These are phyloP conservation scores for Plagodis dolabraria DNA, from an alignment of 2,888 invertebrate genomes.

Conservation along the genomic window DNA sequence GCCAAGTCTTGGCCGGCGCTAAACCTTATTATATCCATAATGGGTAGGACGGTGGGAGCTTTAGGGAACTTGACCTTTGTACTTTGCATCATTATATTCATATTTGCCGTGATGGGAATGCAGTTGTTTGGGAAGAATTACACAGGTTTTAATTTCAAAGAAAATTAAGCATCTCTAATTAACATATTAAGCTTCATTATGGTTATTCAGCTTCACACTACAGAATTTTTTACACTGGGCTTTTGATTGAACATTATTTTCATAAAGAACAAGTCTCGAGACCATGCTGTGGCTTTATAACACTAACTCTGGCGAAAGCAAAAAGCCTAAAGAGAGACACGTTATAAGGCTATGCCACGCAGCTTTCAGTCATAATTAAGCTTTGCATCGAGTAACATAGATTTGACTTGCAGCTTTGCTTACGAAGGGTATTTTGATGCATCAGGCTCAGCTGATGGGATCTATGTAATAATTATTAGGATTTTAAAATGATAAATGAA, in stretches of 20 bases:
- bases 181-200: slow-evolving; percentile 74
- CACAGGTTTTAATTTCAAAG: slow-evolving; percentile 86
- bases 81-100: slow-evolving; percentile 97
- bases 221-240: slow-evolving; percentile 80
- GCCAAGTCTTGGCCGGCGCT: slow-evolving; percentile 98
- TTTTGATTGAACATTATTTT: slow-evolving; percentile 77
- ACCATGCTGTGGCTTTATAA: slow-evolving; percentile 80
- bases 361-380: slow-evolving; percentile 80
- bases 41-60: slow-evolving; percentile 97
- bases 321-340: slow-evolving; percentile 60
- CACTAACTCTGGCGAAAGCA: slow-evolving; percentile 65
- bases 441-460: slow-evolving; percentile 80
- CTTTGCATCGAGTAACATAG: slow-evolving; percentile 83
- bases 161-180: slow-evolving; percentile 80
- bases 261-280: slow-evolving; percentile 66
- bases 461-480: slow-evolving; percentile 67
- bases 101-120: slow-evolving; percentile 99
- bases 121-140: slow-evolving; percentile 97
- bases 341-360: slow-evolving; percentile 83
- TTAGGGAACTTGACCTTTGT: slow-evolving; percentile 98
- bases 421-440: slow-evolving; percentile 75
- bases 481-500: slow-evolving; percentile 38
- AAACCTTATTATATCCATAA: slow-evolving; percentile 97
- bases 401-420: slow-evolving; percentile 83
- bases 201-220: slow-evolving; percentile 82